Evolutionary conservation across 2,113 vertebrate species (phyloP).

Genomic region (Scomber colias): DNA sequence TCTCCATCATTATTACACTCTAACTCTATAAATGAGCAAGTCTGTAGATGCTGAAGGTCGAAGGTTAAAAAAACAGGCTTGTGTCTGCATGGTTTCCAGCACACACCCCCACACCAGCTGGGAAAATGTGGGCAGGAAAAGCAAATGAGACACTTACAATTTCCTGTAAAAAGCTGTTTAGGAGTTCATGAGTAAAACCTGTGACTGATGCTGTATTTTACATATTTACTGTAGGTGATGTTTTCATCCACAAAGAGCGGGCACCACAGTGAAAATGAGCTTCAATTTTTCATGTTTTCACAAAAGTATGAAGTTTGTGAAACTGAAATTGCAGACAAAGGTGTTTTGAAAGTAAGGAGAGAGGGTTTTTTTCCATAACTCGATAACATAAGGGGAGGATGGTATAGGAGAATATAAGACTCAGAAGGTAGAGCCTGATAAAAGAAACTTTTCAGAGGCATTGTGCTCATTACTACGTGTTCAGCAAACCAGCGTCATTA

Average conservation of each 20-base stretch:
- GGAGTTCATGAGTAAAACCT: neutral
- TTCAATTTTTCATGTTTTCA: too few species aligned
- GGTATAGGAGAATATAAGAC: neutral
- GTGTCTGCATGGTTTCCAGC: neutral
- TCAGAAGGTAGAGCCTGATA: neutral
- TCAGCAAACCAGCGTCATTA: slow-evolving; percentile 40
- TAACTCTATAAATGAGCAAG: neutral
- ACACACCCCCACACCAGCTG: too few species aligned
- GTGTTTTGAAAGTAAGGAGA: too few species aligned
- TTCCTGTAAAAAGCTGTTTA: neutral
- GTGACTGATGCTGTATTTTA: neutral
- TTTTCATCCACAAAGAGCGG: neutral
- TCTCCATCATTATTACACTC: neutral
- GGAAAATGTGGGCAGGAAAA: neutral
- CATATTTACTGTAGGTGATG: neutral
- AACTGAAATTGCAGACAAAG: neutral
- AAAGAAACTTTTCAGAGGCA: neutral
- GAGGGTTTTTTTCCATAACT: neutral
- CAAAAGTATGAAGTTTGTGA: too few species aligned
- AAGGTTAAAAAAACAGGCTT: slow-evolving; percentile 3
- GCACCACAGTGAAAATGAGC: too few species aligned
- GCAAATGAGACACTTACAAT: neutral
- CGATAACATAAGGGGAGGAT: neutral
- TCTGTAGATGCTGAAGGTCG: neutral
- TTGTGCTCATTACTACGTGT: neutral